Base-by-base conservation (phyloP, 1,140 invertebrate species). In the Hylyphantes graminicola region DNA sequence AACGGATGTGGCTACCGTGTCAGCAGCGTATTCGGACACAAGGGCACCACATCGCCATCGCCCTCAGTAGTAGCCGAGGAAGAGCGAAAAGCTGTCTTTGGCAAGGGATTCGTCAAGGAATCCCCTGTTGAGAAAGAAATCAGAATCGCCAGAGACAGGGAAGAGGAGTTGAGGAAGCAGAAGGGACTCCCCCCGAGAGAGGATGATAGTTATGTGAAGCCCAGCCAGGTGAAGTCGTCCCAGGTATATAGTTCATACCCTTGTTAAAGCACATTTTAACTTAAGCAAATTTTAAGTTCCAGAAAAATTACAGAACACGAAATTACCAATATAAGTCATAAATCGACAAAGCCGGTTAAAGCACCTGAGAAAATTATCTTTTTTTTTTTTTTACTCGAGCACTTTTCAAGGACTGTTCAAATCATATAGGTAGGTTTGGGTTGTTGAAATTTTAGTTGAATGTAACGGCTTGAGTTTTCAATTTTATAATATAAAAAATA, bases 101-200 rank as follows among this genome's bases (percentile, higher is more conserved):
- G 35, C 35, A 86, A 81, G 21, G 80, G n/a, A 54, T 12, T 74
- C 15, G 73, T 63, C 67, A 91, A 90, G 84, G 92, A 93, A 88
- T 92, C 92, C 19, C 91, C 92, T 10, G 92, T 93, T 82, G 92
- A 92, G 87, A 87, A 91, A 51, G 92, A 92, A 87, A 92, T 92
- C 57, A 89, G 92, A 68, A 83, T 92, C 35, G 89, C 90, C 5
- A 87, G 89, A 72, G 92, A 92, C 78, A 86, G 92, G 55, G 92
- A 93, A 87, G 92, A 92, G 83, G 92, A 91, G 85, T 88, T 91
- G 51, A 87, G 91, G 57, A 79, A 87, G 61, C 88, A 90, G 75
- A 90, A 90, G 73, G 89, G 89, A 15, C 55, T 89, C 19, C 80
- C 84, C 5, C 75, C 76, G 0, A 76, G 55, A 86, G 88, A 54